Evolutionary conservation across 2,888 invertebrate species (phyloP), one percentile per base, ranked within the genome.

Genomic region (Microplitis manilae): DNA sequence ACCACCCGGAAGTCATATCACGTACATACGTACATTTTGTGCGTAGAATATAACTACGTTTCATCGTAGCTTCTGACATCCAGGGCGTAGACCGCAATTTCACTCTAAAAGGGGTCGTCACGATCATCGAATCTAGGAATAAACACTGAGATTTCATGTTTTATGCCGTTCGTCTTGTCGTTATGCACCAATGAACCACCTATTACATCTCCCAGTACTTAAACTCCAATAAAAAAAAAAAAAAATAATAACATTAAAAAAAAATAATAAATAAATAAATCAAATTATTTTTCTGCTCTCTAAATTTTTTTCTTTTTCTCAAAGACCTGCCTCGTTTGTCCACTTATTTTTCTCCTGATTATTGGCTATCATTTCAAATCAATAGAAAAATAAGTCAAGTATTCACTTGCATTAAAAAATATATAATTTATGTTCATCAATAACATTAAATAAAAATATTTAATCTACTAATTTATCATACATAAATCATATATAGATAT

Each of bases 81-180:
- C 73, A 75, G 68, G 71, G 68, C 71, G 71, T 72, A 71, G 39
- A 79, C 77, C 70, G 79, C 78, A 80, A 79, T 81, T 80, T 81
- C 79, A 79, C 78, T 69, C 61, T 60, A 60, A 80, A 81, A 77
- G 79, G 76, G 78, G 79, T 79, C 77, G 80, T 76, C 78, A 81
- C 79, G 74, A 81, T 79, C 65, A 81, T 81, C 77, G 76, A 77
- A 79, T 71, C 39, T 69, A 73, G 75, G 68, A 76, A 77, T 74
- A 75, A 78, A 78, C 76, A 79, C 68, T 73, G 69, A 76, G 77
- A 79, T 79, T 81, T 78, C 75, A 80, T 80, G 76, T 79, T 75
- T 70, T 39, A 71, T 64, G 70, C 72, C 79, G 67, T 65, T 77
- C 74, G 61, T 17, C 30, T 61, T 38, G 62, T 7, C 76, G 80